Evolutionary conservation across 2,113 vertebrate species (phyloP).

Genomic region (Puffinus mauretanicus): DNA sequence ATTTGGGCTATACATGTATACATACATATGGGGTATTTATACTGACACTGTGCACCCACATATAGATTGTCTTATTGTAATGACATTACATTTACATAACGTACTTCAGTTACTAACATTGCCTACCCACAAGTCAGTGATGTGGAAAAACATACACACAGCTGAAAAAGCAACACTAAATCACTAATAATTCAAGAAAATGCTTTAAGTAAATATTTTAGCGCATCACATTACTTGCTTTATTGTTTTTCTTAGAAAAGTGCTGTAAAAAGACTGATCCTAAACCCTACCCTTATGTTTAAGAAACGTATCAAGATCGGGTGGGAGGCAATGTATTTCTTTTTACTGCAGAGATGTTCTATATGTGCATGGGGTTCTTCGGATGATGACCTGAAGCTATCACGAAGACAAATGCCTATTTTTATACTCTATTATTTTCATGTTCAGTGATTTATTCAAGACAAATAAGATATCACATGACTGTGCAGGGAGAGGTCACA

Average conservation of each 20-base stretch:
- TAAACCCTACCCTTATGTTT: neutral
- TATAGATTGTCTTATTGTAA: neutral
- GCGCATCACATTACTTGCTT: neutral
- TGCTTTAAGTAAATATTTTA: neutral
- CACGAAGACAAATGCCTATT: neutral
- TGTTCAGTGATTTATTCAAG: neutral
- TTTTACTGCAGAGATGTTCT: neutral
- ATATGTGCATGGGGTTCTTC: rapidly evolving
- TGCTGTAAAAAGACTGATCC: neutral
- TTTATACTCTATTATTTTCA: neutral
- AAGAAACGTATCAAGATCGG: neutral
- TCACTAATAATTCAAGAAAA: neutral
- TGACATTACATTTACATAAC: neutral
- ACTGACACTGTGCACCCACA: neutral
- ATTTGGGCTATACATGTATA: neutral
- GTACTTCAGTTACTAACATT: neutral
- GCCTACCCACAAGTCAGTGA: neutral
- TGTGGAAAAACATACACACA: neutral
- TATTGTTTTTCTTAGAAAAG: neutral
- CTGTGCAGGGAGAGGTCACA: neutral
- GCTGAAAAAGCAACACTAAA: neutral
- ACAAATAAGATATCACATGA: neutral
- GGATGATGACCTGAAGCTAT: neutral
- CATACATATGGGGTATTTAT: neutral
- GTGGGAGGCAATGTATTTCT: neutral